Conservation (phyloP, 2,888 invertebrate species). For the Cantharis nigra region DNA sequence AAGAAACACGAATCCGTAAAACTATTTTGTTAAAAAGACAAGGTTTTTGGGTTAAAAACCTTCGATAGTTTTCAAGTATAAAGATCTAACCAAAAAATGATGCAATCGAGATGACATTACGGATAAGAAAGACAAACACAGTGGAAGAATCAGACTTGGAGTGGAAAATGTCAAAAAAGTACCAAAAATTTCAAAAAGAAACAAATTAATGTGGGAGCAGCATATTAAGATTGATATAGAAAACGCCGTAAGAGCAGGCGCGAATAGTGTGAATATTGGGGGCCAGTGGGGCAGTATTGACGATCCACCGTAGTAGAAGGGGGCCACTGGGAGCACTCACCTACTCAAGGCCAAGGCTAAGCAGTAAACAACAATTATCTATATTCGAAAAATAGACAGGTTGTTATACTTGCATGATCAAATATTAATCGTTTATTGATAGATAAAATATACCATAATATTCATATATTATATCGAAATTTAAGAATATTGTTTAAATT, state of each 20-base stretch:
- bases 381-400: slow-evolving; percentile 28
- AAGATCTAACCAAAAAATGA: background rate
- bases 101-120: background rate
- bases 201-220: slow-evolving; percentile 32
- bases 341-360: slow-evolving; percentile 51
- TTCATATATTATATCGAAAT: background rate
- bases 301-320: slow-evolving; percentile 41
- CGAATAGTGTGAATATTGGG: slow-evolving; percentile 39
- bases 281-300: slow-evolving; percentile 48
- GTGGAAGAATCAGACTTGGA: background rate
- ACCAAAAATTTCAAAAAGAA: background rate
- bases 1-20: background rate
- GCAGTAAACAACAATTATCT: slow-evolving; percentile 44
- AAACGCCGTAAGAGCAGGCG: slow-evolving; percentile 30
- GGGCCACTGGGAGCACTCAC: slow-evolving; percentile 45
- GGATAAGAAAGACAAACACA: background rate
- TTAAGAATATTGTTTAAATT: background rate
- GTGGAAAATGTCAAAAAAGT: background rate
- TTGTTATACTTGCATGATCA: slow-evolving; percentile 9
- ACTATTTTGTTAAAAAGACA: background rate
- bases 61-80: background rate
- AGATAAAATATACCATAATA: background rate
- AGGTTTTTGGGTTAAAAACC: background rate
- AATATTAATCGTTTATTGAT: slow-evolving; percentile 3
- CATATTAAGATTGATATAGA: slow-evolving; percentile 29